These are phyloP conservation scores for Ciconia maguari DNA, from an alignment of 2,113 vertebrate species.

Conservation along the genomic window DNA sequence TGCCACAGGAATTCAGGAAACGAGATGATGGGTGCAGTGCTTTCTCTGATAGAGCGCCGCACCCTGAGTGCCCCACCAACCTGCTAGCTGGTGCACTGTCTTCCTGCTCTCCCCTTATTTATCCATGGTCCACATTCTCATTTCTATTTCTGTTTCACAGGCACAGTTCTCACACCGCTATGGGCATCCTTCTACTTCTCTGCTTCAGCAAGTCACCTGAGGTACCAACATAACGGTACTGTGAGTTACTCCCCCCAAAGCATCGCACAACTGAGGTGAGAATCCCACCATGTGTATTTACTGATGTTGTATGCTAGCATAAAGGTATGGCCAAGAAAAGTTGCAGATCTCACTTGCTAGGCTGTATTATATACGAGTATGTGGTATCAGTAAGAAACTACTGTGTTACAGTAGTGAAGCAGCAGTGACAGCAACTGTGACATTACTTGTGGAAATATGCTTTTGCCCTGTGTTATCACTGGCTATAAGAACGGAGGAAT, in stretches of 20 bases:
- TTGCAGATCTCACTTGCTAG: background rate
- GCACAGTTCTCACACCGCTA: background rate
- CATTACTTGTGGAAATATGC: background rate
- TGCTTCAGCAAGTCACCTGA: background rate
- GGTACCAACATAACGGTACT: accelerated
- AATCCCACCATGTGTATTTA: background rate
- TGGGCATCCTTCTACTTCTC: background rate
- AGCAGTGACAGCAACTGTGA: background rate
- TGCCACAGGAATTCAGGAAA: background rate
- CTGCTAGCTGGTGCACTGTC: background rate
- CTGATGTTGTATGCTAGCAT: background rate
- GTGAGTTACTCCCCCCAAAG: background rate
- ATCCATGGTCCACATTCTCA: background rate
- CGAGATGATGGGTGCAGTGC: accelerated
- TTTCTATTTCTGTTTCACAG: background rate
- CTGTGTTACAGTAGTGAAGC: background rate
- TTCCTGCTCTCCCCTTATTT: background rate
- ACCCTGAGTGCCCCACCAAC: too few relatives aligned
- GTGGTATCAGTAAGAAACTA: background rate
- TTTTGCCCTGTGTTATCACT: background rate
- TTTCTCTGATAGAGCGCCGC: accelerated
- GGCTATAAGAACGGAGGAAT: accelerated
- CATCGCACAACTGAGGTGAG: background rate
- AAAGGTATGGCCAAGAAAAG: background rate
- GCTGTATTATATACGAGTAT: background rate